Conservation (phyloP, 2,113 vertebrate genomes). For the Corydoras maculifer region DNA sequence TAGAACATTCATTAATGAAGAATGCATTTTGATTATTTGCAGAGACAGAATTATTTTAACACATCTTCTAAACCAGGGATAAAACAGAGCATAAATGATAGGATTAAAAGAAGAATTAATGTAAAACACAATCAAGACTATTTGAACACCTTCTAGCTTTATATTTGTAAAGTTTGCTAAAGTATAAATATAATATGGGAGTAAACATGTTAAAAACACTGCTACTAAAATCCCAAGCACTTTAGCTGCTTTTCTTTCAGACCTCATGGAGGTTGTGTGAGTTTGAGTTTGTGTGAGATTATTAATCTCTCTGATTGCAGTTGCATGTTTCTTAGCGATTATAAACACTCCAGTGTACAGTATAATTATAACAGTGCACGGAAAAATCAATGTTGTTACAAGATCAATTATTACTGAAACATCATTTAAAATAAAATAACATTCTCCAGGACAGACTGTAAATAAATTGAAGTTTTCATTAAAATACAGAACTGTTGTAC, state of each 20-base stretch:
- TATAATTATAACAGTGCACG: constrained; percentile 29
- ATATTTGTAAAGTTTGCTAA: background rate
- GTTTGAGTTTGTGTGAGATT: background rate
- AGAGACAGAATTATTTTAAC: no score
- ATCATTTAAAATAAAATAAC: background rate
- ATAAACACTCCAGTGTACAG: constrained; percentile 22
- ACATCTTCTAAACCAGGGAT: background rate
- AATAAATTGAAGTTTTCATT: constrained; percentile 10
- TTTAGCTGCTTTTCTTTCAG: background rate
- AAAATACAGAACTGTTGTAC: no score
- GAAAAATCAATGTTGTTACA: constrained; percentile 37
- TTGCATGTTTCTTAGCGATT: constrained; percentile 38
- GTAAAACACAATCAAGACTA: background rate
- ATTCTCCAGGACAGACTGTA: constrained; percentile 6
- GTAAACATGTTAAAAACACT: no score
- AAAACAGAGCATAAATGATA: constrained; percentile 40
- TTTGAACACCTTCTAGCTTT: background rate
- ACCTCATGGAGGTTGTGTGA: constrained; percentile 6
- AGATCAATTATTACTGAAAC: constrained; percentile 30
- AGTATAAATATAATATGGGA: no score
- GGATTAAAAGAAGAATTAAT: constrained; percentile 42
- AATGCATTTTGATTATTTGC: background rate
- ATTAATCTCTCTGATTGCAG: constrained; percentile 41
- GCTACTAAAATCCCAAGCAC: no score
- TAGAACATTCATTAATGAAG: constrained; percentile 22